These are phyloP conservation scores for Galendromus occidentalis DNA, from an alignment of 1,140 invertebrate genomes.

Conservation along the genomic window DNA sequence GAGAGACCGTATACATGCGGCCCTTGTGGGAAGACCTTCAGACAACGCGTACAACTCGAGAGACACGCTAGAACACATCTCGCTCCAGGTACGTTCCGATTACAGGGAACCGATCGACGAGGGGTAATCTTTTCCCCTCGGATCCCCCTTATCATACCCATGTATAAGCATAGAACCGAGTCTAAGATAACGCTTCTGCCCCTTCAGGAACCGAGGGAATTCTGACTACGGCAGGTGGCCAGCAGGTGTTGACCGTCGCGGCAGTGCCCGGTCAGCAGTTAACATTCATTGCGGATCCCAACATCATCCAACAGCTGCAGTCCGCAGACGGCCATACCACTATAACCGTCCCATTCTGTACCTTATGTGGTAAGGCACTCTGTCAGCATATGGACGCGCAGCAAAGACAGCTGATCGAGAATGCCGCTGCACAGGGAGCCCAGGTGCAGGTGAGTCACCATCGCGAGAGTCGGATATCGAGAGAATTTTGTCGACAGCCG, in stretches of 20 bases:
- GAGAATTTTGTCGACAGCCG: too few relatives aligned
- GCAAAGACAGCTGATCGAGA: conserved; percentile 7
- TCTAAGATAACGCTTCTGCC: neutral
- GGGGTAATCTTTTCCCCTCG: too few relatives aligned
- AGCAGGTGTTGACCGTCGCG: conserved; percentile 9
- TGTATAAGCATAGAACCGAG: too few relatives aligned
- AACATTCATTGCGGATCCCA: conserved; percentile 2
- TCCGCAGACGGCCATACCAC: conserved; percentile 11
- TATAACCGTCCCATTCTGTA: conserved; percentile 8
- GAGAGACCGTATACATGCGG: conserved; percentile 12
- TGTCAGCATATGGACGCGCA: conserved; percentile 11
- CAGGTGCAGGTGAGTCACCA: neutral
- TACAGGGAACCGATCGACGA: too few relatives aligned
- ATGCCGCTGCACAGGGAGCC: conserved; percentile 7
- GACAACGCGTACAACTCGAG: conserved; percentile 11
- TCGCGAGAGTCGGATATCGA: too few relatives aligned
- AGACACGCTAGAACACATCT: conserved; percentile 8
- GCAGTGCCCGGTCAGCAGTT: conserved; percentile 4
- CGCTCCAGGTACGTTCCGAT: conserved; percentile 7
- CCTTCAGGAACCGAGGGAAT: neutral
- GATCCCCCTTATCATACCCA: too few relatives aligned
- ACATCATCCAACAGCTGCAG: conserved; percentile 10
- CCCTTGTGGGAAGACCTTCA: conserved; percentile 11
- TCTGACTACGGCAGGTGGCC: conserved; percentile 4
- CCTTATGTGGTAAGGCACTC: conserved; percentile 12